Evolutionary conservation across 2,797 vertebrate genomes (phyloP).

Genomic region (Heteromormyrus szaboi): DNA sequence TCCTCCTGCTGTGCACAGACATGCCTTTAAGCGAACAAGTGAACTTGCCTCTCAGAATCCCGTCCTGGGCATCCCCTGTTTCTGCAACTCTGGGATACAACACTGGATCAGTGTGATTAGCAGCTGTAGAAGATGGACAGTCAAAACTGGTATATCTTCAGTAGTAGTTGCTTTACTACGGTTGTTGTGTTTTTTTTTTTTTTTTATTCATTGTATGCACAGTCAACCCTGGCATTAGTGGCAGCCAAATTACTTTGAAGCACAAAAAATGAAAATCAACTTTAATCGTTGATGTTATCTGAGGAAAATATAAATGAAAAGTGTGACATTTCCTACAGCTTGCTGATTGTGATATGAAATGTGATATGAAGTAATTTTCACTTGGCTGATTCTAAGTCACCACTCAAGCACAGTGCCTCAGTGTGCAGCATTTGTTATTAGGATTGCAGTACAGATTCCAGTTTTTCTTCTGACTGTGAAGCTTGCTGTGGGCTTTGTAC

Average conservation of each 20-base stretch:
- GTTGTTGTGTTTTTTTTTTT: neutral
- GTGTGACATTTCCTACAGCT: neutral
- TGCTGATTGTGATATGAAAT: neutral
- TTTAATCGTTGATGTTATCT: neutral
- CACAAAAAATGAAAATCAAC: neutral
- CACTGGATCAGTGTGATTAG: neutral
- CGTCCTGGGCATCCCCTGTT: neutral
- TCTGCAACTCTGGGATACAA: neutral
- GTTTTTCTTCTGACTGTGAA: neutral
- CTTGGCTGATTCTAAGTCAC: neutral
- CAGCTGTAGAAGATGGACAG: neutral
- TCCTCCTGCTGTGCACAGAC: neutral
- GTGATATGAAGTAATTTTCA: neutral
- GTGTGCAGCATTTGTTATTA: neutral
- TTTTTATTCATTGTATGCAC: neutral
- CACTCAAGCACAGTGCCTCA: neutral
- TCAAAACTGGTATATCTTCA: neutral
- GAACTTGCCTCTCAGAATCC: neutral
- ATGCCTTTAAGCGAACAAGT: neutral
- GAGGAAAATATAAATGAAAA: neutral
- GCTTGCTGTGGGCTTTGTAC: neutral
- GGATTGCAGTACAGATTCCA: neutral
- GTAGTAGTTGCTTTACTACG: neutral
- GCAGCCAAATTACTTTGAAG: neutral
- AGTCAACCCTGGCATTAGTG: neutral